These are phyloP conservation scores for Oreocharis arfaki DNA, from an alignment of 2,113 vertebrate species.

Conservation along the genomic window DNA sequence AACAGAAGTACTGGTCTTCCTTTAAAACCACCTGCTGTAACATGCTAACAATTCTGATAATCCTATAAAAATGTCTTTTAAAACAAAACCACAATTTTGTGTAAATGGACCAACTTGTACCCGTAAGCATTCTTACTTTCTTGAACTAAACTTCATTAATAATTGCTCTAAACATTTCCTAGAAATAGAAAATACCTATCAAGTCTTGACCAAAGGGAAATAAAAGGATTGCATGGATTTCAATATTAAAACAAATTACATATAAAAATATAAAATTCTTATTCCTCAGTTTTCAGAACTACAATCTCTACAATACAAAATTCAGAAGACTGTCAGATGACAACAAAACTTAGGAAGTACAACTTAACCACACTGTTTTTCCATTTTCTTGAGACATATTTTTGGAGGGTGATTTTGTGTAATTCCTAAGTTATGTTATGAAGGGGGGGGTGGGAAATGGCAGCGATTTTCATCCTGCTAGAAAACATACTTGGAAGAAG, in stretches of 20 bases:
- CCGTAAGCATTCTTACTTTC: too few species aligned
- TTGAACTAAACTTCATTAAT: background rate
- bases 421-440: background rate
- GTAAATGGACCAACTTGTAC: background rate
- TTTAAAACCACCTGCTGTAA: background rate
- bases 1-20: background rate
- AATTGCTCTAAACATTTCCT: background rate
- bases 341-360: background rate
- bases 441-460: background rate
- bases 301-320: background rate
- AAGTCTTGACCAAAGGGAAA: background rate
- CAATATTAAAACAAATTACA: background rate
- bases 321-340: background rate
- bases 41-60: background rate
- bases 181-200: background rate
- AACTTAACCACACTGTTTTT: background rate
- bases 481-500: background rate
- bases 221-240: background rate
- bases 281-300: background rate
- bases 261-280: background rate
- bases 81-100: background rate
- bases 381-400: background rate
- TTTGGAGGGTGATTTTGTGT: background rate
- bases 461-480: background rate
- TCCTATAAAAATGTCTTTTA: background rate